Evolutionary conservation across 2,113 vertebrate genomes (phyloP), one percentile per base, ranked within the genome.

Genomic region (Odontophorus gujanensis): DNA sequence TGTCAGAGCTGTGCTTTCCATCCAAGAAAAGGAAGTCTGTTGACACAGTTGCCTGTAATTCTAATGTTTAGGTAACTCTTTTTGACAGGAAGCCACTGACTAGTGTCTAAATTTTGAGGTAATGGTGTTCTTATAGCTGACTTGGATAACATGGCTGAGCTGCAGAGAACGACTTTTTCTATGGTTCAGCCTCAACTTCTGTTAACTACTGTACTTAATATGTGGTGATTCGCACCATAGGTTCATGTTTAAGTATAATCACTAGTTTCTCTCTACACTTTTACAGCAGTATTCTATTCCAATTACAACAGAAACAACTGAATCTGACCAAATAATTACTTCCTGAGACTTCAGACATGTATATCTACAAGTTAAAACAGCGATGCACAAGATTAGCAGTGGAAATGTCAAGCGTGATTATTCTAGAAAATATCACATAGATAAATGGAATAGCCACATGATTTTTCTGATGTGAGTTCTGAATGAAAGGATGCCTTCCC

Each of bases 81-180:
- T 59, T 32, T 43, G 59, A 8, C 25, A 78, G 28, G 55, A 48
- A 67, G 55, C 12, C 50, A 74, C 47, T 32, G 36, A 67, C 32
- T 69, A 81, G 57, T 8, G 28, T 34, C 34, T 45, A 34, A 82
- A 80, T 53, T 51, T 2, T n/a, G 34, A 58, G 5, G 34, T 28
- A 42, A 32, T 11, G 13, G 14, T 59, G 42, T 16, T 45, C 43
- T 72, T 79, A n/a, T 0, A 67, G 61, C 48, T 82, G 68, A 38
- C 40, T 14, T 3, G 0, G 26, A 20, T 51, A 81, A 75, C 21
- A 43, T 40, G 0, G 9, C n/a, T 21, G 71, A 58, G 20, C 32
- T 66, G 72, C 63, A 80, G 43, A 74, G 50, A 9, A 59, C 6
- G 24, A 30, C 19, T 59, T 69, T 55, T 80, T 43, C 76, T 4